Evolutionary conservation across 2,888 invertebrate genomes (phyloP).

Genomic region (Dicranocentrus wangi): DNA sequence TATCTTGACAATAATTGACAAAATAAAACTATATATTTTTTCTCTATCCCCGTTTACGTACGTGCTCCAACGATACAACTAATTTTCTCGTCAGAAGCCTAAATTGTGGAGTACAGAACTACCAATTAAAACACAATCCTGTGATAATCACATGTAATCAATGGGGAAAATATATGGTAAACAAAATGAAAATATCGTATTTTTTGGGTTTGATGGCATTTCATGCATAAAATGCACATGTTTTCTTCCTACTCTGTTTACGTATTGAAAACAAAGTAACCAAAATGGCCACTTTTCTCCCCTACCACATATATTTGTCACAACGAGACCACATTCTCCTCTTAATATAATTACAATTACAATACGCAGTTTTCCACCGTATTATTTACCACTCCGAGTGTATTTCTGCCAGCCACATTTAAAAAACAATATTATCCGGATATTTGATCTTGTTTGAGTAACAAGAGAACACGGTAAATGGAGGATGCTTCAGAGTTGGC

Average conservation of each 20-base stretch:
- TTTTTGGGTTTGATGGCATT: background rate
- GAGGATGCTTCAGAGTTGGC: conserved; percentile 54
- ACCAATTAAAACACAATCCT: conserved; percentile 37
- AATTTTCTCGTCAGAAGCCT: conserved; percentile 12
- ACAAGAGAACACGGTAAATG: conserved; percentile 58
- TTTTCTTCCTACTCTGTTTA: no score
- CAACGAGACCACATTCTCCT: no score
- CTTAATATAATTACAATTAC: background rate
- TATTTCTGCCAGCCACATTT: no score
- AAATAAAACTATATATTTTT: background rate
- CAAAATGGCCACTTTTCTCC: no score
- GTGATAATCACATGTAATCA: conserved; percentile 45
- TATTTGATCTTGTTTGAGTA: conserved; percentile 52
- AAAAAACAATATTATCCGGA: conserved; percentile 17
- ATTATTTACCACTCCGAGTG: no score
- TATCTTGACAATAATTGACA: background rate
- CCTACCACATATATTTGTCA: no score
- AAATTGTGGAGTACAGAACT: conserved; percentile 36
- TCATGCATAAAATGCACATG: conserved; percentile 1
- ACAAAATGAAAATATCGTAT: no score
- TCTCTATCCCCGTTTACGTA: no score
- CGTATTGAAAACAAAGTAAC: no score
- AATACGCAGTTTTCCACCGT: no score
- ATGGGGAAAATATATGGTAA: background rate
- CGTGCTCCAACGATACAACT: no score